Percentiles rank a stretch among this genome's conserved stretches.
These are phyloP conservation scores for Allacma fusca DNA, from an alignment of 2,888 invertebrate species.

Conservation along the genomic window DNA sequence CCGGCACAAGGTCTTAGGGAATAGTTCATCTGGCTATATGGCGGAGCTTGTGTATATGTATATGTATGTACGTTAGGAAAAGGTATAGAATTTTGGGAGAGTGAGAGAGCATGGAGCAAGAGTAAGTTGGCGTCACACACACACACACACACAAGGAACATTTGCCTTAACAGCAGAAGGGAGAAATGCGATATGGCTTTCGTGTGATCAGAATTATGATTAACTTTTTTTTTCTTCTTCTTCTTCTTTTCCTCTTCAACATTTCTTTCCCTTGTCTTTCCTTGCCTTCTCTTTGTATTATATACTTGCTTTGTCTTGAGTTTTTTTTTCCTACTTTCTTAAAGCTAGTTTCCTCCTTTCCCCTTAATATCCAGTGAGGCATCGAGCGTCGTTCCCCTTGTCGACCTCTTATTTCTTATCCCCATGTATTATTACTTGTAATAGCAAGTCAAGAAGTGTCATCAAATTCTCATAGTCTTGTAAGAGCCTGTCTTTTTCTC, in stretches of 20 bases:
- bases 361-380: neutral
- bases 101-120: neutral
- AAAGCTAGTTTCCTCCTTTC: neutral
- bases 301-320: constrained; percentile 35
- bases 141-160: constrained; percentile 16
- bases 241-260: neutral
- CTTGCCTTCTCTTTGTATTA: neutral
- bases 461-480: constrained; percentile 36
- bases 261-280: neutral
- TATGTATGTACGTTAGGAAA: constrained; percentile 6
- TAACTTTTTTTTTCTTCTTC: constrained; percentile 49
- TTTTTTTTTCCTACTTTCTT: constrained; percentile 28
- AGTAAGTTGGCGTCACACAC: neutral
- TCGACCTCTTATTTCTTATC: constrained; percentile 44
- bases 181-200: constrained; percentile 53
- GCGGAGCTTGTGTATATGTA: neutral
- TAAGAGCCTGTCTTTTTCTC: constrained; percentile 14
- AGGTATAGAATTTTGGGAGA: too few species aligned
- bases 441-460: constrained; percentile 52
- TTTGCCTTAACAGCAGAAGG: constrained; percentile 28
- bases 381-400: constrained; percentile 7
- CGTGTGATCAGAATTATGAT: constrained; percentile 58
- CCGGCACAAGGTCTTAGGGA: neutral
- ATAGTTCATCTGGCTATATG: neutral
- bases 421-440: constrained; percentile 48